These are phyloP conservation scores for Arbacia lixula DNA, from an alignment of 53 echinoderm and acorn worm species.

Conservation along the genomic window DNA sequence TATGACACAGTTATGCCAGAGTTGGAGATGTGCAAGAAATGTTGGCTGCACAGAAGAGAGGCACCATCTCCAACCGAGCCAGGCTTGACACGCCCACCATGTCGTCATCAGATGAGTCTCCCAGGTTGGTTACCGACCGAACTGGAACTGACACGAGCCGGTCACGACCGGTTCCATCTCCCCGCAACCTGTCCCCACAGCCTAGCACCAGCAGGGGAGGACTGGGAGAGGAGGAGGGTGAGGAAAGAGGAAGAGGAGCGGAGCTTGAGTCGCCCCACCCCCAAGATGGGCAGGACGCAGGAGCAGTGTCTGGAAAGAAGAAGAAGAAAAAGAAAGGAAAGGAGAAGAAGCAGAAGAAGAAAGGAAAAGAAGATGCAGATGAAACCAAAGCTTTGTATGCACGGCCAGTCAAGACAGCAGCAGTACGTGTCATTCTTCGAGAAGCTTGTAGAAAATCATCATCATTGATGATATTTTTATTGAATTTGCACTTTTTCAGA, in stretches of 20 bases:
- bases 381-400: conserved; percentile 28
- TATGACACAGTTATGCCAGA: conserved; percentile 42
- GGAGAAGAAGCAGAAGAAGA: conserved; percentile 44
- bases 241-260: too few relatives aligned
- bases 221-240: too few relatives aligned
- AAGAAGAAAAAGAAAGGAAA: conserved; percentile 26
- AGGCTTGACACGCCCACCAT: conserved; percentile 71
- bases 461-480: too few relatives aligned
- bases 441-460: too few relatives aligned
- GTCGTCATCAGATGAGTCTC: conserved; percentile 12
- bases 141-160: conserved; percentile 23
- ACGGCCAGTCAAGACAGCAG: conserved; percentile 12
- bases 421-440: not conserved
- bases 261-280: too few relatives aligned
- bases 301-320: conserved; percentile 16
- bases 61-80: conserved; percentile 80
- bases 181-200: not conserved
- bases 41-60: conserved; percentile 40
- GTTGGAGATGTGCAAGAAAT: conserved; percentile 34
- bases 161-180: conserved; percentile 6
- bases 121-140: conserved; percentile 4
- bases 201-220: conserved; percentile 15
- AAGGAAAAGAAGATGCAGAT: conserved; percentile 10
- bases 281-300: not conserved
- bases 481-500: too few relatives aligned